phyloP scores from a whole-genome alignment of 2,797 vertebrate species.

The Morus bassanus region DNA sequence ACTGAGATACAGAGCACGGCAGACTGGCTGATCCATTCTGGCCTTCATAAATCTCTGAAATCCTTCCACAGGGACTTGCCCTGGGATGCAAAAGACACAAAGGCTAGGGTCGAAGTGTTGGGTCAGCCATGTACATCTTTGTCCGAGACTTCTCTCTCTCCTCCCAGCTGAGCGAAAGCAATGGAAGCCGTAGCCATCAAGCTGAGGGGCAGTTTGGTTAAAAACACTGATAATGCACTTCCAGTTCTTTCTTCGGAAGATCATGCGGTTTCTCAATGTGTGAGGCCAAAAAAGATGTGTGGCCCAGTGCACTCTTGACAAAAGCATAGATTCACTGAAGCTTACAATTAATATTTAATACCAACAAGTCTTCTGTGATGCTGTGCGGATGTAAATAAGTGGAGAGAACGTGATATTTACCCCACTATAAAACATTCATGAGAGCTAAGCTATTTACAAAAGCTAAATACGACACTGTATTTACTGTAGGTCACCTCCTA shows the following conservation, averaged over 20 bases:
- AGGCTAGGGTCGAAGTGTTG: not conserved
- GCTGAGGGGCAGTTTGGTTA: not conserved
- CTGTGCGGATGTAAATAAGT: constrained; percentile 95
- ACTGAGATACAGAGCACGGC: not conserved
- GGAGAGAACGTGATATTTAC: constrained; percentile 92
- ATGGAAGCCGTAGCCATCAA: not conserved
- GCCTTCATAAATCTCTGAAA: not conserved
- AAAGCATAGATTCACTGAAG: constrained; percentile 80
- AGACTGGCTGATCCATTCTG: not conserved
- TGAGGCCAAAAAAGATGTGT: constrained; percentile 64
- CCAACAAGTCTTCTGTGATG: constrained; percentile 79
- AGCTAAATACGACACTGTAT: constrained; percentile 88
- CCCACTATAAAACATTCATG: constrained; percentile 91
- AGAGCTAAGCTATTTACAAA: constrained; percentile 88
- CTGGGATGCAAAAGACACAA: not conserved
- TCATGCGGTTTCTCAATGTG: constrained; percentile 50
- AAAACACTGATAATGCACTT: constrained; percentile 21
- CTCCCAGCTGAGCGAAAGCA: accelerated
- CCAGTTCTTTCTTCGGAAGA: not conserved
- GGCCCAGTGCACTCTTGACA: constrained; percentile 72
- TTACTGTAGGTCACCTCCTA: constrained; percentile 85
- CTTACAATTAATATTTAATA: constrained; percentile 83
- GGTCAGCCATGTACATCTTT: not conserved
- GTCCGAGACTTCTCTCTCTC: not conserved
- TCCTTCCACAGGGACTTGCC: not conserved